Conservation (phyloP, 2,113 vertebrate species). For the Corythoichthys intestinalis region DNA sequence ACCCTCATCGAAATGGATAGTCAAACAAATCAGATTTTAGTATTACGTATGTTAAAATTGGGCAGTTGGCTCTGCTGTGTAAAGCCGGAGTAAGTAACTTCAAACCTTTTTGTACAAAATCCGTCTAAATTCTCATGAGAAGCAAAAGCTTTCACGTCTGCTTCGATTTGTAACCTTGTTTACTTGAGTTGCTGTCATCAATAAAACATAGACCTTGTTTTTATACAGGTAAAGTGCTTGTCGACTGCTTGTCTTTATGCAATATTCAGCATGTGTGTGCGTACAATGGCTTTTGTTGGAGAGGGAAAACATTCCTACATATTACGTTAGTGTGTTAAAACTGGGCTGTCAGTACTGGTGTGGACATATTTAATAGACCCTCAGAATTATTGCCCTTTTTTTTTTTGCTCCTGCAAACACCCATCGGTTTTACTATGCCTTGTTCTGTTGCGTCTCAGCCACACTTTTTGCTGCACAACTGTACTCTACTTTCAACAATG, state of each 20-base stretch:
- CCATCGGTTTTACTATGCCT: not conserved
- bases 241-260: conserved; percentile 11
- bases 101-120: not conserved
- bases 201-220: conserved; percentile 5
- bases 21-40: not conserved
- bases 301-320: not conserved
- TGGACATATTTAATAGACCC: not conserved
- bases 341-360: not conserved
- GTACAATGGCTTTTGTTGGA: not conserved
- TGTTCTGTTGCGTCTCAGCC: not conserved
- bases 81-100: not conserved
- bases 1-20: not conserved
- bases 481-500: conserved; percentile 1
- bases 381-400: not conserved
- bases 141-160: not conserved
- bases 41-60: not conserved
- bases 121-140: conserved; percentile 4
- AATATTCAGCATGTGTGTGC: not conserved
- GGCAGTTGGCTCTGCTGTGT: not conserved
- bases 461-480: not conserved
- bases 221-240: conserved; percentile 7
- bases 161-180: conserved; percentile 5
- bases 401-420: not conserved
- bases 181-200: not conserved
- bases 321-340: not conserved